These are phyloP conservation scores for Brenthis hecate DNA, from an alignment of 2,888 invertebrate genomes.

Conservation along the genomic window DNA sequence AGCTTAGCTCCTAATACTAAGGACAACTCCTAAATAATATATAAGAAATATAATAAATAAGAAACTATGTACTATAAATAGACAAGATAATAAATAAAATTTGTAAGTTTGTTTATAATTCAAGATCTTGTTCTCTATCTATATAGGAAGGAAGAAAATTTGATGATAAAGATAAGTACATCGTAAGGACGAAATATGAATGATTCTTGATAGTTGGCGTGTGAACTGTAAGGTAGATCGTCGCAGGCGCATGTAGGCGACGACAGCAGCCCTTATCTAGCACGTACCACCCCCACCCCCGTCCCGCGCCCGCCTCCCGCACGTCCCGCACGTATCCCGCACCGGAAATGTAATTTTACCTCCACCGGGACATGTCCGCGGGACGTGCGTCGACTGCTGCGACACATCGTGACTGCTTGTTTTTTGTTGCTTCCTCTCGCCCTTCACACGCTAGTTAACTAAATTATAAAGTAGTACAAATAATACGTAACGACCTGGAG, in stretches of 20 bases:
- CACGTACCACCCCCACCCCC: conserved; percentile 4
- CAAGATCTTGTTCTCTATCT: neutral
- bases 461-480: neutral
- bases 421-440: conserved; percentile 35
- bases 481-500: no score
- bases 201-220: conserved; percentile 9
- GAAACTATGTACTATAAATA: no score
- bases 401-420: conserved; percentile 33
- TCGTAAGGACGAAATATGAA: conserved; percentile 5
- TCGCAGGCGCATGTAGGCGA: conserved; percentile 24
- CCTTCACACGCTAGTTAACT: conserved; percentile 27
- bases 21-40: no score
- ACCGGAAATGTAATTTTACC: conserved; percentile 35
- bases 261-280: conserved; percentile 24
- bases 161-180: conserved; percentile 12
- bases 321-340: conserved; percentile 25
- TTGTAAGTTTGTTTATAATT: no score
- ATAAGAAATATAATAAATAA: no score
- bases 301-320: conserved; percentile 5
- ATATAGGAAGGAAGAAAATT: neutral
- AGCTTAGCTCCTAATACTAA: no score
- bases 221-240: conserved; percentile 15
- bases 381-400: conserved; percentile 39
- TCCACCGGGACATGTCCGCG: conserved; percentile 37
- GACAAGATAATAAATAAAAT: no score